Evolutionary conservation across 1,140 invertebrate species (phyloP), one percentile per base, ranked within the genome.

Genomic region (Trichonephila inaurata): DNA sequence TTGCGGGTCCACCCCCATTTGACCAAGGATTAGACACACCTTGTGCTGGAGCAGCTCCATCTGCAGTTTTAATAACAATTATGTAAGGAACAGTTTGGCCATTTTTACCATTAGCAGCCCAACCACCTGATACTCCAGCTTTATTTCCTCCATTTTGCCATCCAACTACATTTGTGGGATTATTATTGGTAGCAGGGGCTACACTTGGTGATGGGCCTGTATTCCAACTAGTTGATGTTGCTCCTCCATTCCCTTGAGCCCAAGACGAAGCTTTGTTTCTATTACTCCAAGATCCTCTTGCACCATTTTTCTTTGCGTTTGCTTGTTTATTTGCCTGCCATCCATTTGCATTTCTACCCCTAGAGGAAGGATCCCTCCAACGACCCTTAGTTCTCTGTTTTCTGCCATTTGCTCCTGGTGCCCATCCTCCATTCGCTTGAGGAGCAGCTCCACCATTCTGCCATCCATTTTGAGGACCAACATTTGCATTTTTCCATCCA

Each of bases 61-160:
- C 66, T 21, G 92, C 64, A 40, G 85, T 62, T 88, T 93, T 93
- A 28, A 93, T 93, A 33, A 93, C 19, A 51, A 93, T 93, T 60
- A 93, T 93, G 51, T 93, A 93, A 21, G 92, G 92, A 4, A 88
- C 85, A 8, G 81, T 92, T 58, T 92, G 91, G 12, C 82, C 82
- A 58, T 44, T 64, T 18, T 69, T 85, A 21, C 51, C 69, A 87
- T 92, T 87, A 16, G 72, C 33, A 24, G 66, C 0, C 85, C 85
- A 89, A n/a, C 85, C 89, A 40, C 51, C 44, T 77, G 72, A 21
- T 82, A 60, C 18, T 64, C 86, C 86, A 40, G 24, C 60, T 14
- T 88, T 24, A 81, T 60, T 86, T 24, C 40, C 66, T 2, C 44
- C 44, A 51, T 16, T 64, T 72, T 88, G 66, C 85, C 85, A 93